A percentile compares a stretch with the other conserved stretches of the same genome.
phyloP scores from a whole-genome alignment of 2,113 vertebrate species.

The Mustela lutreola region DNA sequence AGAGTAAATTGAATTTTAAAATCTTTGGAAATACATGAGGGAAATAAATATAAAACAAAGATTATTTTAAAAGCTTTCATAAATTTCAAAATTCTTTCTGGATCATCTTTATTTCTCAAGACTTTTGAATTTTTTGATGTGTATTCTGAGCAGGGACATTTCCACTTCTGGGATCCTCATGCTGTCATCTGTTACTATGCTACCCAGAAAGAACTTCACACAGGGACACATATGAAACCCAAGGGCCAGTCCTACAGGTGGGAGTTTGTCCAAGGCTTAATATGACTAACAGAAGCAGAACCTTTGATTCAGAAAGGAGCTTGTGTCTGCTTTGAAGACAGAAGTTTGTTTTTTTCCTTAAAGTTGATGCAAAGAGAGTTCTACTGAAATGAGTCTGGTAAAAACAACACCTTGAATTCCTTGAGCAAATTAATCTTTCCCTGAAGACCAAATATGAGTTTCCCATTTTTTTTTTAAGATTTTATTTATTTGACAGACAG shows the following conservation, averaged over 20 bases:
- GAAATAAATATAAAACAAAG: conserved; percentile 19
- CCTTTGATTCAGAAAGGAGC: not conserved
- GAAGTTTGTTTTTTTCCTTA: not conserved
- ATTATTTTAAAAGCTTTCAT: not conserved
- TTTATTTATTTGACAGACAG: too few species aligned
- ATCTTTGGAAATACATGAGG: conserved; percentile 9
- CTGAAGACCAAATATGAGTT: not conserved
- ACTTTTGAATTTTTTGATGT: not conserved
- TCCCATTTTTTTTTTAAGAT: too few species aligned
- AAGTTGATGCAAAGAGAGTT: not conserved
- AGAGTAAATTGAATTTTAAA: conserved; percentile 59
- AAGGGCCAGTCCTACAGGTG: not conserved
- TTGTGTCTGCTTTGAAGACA: not conserved
- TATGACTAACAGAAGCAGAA: not conserved
- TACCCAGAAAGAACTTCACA: not conserved
- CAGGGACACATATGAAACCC: not conserved
- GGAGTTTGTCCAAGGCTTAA: not conserved
- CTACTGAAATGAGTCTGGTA: not conserved
- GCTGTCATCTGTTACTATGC: not conserved
- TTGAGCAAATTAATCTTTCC: not conserved
- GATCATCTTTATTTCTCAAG: not conserved
- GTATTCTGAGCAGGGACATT: not conserved
- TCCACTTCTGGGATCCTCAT: not conserved
- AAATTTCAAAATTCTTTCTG: conserved; percentile 31
- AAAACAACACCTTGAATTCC: not conserved